Conservation (phyloP, 2,797 vertebrate genomes). For the Pangasius mekongensis region DNA sequence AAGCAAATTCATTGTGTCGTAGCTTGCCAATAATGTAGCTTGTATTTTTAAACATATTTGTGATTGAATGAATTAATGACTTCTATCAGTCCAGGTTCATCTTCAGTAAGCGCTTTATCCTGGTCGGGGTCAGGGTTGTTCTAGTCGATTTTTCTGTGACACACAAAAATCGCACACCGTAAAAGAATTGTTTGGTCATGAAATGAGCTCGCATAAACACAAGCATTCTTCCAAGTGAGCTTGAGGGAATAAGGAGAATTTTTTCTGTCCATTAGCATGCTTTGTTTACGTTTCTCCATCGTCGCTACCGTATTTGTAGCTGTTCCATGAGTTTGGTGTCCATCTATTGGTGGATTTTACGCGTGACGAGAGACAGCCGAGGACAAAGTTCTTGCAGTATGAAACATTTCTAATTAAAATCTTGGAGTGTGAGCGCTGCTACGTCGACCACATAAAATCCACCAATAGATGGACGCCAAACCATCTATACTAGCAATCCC, state of each 20-base stretch:
- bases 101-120: background rate
- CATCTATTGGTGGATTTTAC: too few species aligned
- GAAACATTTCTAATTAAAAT: background rate
- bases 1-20: background rate
- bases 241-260: too few species aligned
- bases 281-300: too few species aligned
- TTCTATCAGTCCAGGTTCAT: background rate
- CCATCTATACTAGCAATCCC: background rate
- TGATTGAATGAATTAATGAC: background rate
- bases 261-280: too few species aligned
- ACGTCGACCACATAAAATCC: background rate
- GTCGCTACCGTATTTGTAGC: too few species aligned
- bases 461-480: background rate
- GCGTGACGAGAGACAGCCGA: background rate
- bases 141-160: background rate
- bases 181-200: background rate
- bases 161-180: background rate
- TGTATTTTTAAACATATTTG: background rate
- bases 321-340: too few species aligned
- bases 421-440: background rate
- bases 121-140: background rate
- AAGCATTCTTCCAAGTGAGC: too few species aligned
- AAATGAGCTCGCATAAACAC: background rate
- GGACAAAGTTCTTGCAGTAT: background rate
- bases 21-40: background rate